Percentiles rank a stretch among this genome's conserved stretches.
These are phyloP conservation scores for Taxidea taxus DNA, from an alignment of 2,113 vertebrate genomes.

Conservation along the genomic window DNA sequence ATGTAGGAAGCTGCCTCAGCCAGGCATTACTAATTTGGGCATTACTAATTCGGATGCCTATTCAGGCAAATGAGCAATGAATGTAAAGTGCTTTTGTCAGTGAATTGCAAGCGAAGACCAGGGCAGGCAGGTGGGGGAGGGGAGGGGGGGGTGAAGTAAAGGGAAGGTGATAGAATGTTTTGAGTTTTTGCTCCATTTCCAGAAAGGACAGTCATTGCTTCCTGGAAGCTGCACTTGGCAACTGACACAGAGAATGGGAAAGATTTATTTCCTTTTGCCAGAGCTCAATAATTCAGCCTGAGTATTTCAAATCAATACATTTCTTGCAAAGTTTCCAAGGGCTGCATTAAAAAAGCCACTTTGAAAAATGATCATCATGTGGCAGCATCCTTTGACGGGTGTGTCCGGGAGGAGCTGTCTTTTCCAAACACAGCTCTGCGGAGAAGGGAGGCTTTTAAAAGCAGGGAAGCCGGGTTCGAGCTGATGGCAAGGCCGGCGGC, in stretches of 20 bases:
- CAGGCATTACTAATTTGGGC: constrained; percentile 71
- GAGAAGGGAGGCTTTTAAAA: not conserved
- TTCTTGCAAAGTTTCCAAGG: constrained; percentile 80
- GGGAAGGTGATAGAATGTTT: constrained; percentile 73
- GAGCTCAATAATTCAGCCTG: constrained; percentile 74
- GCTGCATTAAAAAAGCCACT: constrained; percentile 77
- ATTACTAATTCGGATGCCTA: constrained; percentile 75
- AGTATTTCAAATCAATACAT: constrained; percentile 80
- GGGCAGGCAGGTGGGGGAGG: not conserved
- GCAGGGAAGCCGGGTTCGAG: not conserved
- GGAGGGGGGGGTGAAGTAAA: not conserved
- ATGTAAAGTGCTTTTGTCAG: constrained; percentile 76
- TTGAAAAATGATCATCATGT: constrained; percentile 64
- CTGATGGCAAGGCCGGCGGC: not conserved
- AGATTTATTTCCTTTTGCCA: constrained; percentile 84
- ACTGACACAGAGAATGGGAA: constrained; percentile 65
- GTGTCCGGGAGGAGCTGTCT: constrained; percentile 11
- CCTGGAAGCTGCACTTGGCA: constrained; percentile 85
- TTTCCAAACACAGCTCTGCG: not conserved
- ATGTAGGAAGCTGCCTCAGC: constrained; percentile 74
- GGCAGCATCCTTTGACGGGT: not conserved
- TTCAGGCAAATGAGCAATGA: constrained; percentile 81
- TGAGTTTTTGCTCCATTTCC: constrained; percentile 81
- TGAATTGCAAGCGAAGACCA: constrained; percentile 18
- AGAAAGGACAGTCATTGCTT: constrained; percentile 81